Conservation (phyloP, 2,113 vertebrate genomes). For the Haliaeetus leucogaster region DNA sequence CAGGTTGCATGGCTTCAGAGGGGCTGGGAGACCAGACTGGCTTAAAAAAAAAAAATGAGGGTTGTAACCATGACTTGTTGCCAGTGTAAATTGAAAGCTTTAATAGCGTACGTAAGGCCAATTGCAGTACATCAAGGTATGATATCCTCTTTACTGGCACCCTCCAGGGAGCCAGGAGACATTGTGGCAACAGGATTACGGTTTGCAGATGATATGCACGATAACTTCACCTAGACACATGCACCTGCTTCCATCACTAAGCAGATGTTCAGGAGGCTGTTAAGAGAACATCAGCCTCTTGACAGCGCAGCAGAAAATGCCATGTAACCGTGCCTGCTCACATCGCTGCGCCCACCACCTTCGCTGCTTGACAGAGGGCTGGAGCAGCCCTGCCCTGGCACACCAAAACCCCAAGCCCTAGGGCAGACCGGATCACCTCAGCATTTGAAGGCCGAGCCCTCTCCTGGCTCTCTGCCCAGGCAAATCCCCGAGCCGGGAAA, state of each 20-base stretch:
- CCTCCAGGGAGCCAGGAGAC: slow-evolving; percentile 15
- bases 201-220: not conserved
- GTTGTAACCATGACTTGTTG: not conserved
- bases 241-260: slow-evolving; percentile 22
- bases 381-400: not conserved
- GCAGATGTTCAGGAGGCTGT: not conserved
- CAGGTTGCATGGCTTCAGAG: not conserved
- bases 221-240: slow-evolving; percentile 15
- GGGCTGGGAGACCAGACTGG: not conserved
- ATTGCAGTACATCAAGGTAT: not conserved
- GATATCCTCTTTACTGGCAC: slow-evolving; percentile 1
- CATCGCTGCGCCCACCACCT: not conserved
- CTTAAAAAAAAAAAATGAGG: not conserved
- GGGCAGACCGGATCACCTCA: not conserved
- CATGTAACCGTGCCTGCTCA: not conserved
- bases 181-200: not conserved
- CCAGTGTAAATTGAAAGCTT: slow-evolving; percentile 11
- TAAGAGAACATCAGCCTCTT: slow-evolving; percentile 1
- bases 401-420: not conserved
- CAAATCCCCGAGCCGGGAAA: not conserved
- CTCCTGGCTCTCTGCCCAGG: slow-evolving; percentile 2
- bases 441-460: not conserved
- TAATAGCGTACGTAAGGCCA: not conserved
- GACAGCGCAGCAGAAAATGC: not conserved
- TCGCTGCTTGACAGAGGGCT: not conserved